Evolutionary conservation across 35 echinoderm and acorn worm genomes (phyloP).

Genomic region (Hemicentrotus pulcherrimus): DNA sequence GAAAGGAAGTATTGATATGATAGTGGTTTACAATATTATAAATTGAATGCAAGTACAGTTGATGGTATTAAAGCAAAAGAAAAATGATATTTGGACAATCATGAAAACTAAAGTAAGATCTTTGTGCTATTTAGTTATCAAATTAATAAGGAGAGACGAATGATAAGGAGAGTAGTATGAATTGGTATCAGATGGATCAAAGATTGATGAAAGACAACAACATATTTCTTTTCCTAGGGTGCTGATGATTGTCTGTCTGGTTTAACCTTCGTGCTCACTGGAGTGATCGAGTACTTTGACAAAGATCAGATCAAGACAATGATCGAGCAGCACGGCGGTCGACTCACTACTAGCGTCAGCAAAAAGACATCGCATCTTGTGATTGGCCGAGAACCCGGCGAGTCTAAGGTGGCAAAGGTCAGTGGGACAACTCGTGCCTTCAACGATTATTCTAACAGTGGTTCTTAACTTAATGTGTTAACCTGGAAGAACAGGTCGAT

Average conservation of each 20-base stretch:
- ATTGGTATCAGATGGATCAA: neutral
- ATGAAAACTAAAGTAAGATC: too few species aligned
- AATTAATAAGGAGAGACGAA: neutral
- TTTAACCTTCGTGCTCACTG: slow-evolving; percentile 88
- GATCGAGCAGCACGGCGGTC: slow-evolving; percentile 75
- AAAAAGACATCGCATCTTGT: slow-evolving; percentile 88
- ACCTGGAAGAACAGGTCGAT: too few species aligned
- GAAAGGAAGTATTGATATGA: too few species aligned
- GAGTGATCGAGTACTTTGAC: slow-evolving; percentile 84
- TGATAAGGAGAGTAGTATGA: neutral
- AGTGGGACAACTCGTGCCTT: neutral
- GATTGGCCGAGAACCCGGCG: slow-evolving; percentile 74
- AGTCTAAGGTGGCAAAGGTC: slow-evolving; percentile 83
- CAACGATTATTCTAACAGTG: neutral
- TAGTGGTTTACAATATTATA: too few species aligned
- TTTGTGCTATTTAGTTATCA: too few species aligned
- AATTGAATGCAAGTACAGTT: too few species aligned
- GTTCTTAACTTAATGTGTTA: too few species aligned
- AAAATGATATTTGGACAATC: too few species aligned
- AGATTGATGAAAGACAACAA: neutral
- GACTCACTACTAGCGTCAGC: slow-evolving; percentile 68
- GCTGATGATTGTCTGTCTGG: slow-evolving; percentile 74
- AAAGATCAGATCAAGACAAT: slow-evolving; percentile 72
- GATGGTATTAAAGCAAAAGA: too few species aligned
- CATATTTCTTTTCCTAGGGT: slow-evolving; percentile 40